Conservation (phyloP, 2,113 vertebrate genomes). For the Helogale parvula region DNA sequence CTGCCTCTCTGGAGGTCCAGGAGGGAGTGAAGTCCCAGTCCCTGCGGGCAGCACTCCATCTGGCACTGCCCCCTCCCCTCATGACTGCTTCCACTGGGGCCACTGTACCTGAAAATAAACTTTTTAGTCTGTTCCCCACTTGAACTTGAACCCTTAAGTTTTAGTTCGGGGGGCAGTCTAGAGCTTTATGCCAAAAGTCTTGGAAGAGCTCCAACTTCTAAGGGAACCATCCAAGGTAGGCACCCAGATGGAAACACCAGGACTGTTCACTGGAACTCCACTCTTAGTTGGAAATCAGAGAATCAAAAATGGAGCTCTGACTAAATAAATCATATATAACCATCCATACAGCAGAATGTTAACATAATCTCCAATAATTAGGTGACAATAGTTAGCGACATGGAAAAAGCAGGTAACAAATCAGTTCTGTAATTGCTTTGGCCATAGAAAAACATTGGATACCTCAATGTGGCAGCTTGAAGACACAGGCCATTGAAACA, state of each 20-base stretch:
- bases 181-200: neutral
- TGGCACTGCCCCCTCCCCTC: neutral
- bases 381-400: neutral
- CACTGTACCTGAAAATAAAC: neutral
- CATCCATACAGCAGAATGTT: too few species aligned
- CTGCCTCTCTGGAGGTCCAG: neutral
- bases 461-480: neutral
- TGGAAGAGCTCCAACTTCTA: neutral
- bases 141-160: neutral
- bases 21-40: neutral
- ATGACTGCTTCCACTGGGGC: neutral
- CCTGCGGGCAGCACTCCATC: rapidly evolving
- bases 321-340: neutral
- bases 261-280: neutral
- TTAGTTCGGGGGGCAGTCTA: neutral
- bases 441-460: neutral
- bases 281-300: neutral
- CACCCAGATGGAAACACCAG: neutral
- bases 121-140: neutral
- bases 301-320: neutral
- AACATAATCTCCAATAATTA: neutral
- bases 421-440: neutral
- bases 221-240: neutral
- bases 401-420: neutral
- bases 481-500: neutral